Percentiles rank a stretch among this genome's conserved stretches.
phyloP scores from a whole-genome alignment of 2,797 vertebrate species.

The Hydrophis major region DNA sequence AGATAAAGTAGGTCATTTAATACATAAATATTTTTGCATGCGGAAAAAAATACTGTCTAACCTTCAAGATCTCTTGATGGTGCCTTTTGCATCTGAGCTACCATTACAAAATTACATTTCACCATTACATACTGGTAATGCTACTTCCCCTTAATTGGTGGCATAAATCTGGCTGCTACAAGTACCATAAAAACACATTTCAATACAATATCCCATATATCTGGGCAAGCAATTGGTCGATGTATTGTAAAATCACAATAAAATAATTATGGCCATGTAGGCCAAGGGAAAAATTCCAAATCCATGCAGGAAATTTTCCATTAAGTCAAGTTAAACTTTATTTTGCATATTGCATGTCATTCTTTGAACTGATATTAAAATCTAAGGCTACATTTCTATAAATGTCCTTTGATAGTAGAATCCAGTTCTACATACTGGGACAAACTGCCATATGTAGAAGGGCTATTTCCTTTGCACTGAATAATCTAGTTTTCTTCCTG shows the following conservation, averaged over 20 bases:
- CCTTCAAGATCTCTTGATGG: background rate
- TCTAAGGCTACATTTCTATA: background rate
- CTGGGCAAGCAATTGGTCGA: background rate
- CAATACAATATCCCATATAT: background rate
- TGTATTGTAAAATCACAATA: background rate
- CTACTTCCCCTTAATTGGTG: background rate
- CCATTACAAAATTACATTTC: background rate
- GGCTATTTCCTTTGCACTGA: background rate
- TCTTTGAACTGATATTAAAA: background rate
- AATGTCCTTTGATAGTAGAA: background rate
- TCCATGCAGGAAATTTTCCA: background rate
- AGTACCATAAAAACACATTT: background rate
- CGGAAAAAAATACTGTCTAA: background rate
- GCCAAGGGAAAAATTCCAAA: background rate
- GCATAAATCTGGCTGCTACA: background rate
- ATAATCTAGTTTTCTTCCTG: background rate
- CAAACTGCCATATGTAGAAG: background rate
- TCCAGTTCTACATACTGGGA: background rate
- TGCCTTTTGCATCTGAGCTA: background rate
- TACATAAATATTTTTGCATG: slow-evolving; percentile 11
- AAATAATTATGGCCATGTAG: background rate
- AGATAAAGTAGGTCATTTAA: background rate
- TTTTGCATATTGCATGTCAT: background rate
- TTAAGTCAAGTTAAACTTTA: background rate
- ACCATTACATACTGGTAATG: background rate